phyloP scores from a whole-genome alignment of 2,888 invertebrate species.

The Pseudococcus viburni region DNA sequence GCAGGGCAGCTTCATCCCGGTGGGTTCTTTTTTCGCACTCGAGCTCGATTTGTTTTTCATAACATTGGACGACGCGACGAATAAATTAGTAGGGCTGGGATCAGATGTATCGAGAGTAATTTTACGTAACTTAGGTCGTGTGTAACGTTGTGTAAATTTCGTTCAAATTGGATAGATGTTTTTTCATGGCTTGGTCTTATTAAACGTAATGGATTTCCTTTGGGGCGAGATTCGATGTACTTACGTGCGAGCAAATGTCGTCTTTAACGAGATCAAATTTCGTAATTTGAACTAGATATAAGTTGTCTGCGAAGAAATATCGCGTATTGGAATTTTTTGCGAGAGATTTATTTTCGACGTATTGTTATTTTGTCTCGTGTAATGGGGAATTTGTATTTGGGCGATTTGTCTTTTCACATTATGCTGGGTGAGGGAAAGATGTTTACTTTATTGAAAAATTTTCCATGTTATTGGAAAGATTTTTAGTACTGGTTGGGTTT shows the following conservation, averaged over 20 bases:
- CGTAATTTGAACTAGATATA: not conserved
- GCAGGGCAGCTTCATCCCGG: not conserved
- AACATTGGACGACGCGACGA: not conserved
- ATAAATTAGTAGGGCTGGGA: not conserved
- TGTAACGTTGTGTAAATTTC: not conserved
- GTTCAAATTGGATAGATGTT: not conserved
- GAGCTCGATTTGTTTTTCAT: not conserved
- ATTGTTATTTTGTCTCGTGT: too few species aligned
- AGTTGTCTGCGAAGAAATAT: not conserved
- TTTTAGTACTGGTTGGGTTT: too few species aligned
- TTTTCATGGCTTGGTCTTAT: not conserved
- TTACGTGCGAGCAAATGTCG: not conserved
- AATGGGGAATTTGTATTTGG: too few species aligned
- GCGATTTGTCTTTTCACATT: too few species aligned
- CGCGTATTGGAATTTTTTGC: not conserved
- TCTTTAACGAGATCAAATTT: slow-evolving; percentile 9
- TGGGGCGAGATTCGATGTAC: not conserved
- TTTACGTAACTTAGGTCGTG: not conserved
- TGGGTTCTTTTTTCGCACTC: not conserved
- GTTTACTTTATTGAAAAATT: too few species aligned
- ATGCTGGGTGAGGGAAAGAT: too few species aligned
- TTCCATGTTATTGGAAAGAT: too few species aligned
- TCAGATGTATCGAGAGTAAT: not conserved
- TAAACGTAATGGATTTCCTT: not conserved
- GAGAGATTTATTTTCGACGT: not conserved